Conservation (phyloP, 2,113 vertebrate species). For the Neoarius graeffei region DNA sequence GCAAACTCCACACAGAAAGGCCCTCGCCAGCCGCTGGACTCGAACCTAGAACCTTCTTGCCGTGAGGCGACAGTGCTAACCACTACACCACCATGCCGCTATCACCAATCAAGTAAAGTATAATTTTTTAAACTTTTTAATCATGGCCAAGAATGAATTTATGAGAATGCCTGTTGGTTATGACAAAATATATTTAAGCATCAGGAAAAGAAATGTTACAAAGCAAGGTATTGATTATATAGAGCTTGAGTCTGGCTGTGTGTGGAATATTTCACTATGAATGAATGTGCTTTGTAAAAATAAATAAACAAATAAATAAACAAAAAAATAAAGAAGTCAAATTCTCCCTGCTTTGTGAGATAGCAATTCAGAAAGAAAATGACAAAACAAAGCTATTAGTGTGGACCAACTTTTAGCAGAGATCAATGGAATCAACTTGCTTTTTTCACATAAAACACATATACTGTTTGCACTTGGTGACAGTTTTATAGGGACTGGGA, state of each 20-base stretch:
- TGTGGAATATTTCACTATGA: neutral
- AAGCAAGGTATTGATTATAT: neutral
- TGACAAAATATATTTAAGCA: neutral
- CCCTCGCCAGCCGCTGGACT: too few relatives aligned
- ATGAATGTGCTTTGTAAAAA: neutral
- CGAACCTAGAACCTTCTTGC: too few relatives aligned
- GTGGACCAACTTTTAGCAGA: conserved; percentile 26
- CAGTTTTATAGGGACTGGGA: conserved; percentile 40
- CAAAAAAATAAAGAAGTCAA: neutral
- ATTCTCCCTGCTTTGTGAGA: conserved; percentile 29
- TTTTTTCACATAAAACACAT: conserved; percentile 30
- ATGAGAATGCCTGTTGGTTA: neutral
- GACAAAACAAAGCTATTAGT: conserved; percentile 31
- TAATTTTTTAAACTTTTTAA: neutral
- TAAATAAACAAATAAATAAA: neutral
- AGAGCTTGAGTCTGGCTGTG: neutral
- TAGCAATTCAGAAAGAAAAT: conserved; percentile 31
- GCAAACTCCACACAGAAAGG: too few relatives aligned
- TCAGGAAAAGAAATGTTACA: neutral
- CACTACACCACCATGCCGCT: too few relatives aligned
- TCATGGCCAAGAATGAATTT: neutral
- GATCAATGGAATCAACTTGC: conserved; percentile 42
- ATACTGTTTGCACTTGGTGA: conserved; percentile 9
- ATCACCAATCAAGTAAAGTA: neutral
- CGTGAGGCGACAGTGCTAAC: too few relatives aligned